phyloP scores from a whole-genome alignment of 2,113 vertebrate species.

The Ramphastos sulfuratus region DNA sequence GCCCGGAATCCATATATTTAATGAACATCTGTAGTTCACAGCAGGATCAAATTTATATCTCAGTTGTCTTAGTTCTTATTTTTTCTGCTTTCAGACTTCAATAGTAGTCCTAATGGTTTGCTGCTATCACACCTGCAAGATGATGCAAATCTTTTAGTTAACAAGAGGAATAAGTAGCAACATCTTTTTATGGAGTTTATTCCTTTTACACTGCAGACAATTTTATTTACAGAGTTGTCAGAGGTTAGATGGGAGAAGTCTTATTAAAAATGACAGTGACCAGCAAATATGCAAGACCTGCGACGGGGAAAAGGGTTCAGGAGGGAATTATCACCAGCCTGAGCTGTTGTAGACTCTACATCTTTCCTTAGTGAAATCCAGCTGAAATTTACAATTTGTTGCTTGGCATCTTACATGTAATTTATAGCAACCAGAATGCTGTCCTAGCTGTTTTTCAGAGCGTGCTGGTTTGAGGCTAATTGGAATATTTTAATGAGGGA shows the following conservation, averaged over 20 bases:
- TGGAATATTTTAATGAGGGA: too few species aligned
- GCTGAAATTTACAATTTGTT: background rate
- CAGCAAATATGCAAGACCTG: background rate
- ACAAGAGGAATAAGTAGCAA: background rate
- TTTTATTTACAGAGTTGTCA: background rate
- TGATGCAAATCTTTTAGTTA: background rate
- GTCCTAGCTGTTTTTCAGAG: background rate
- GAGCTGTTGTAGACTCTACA: background rate
- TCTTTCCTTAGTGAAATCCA: background rate
- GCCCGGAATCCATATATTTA: background rate
- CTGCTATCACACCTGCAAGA: background rate
- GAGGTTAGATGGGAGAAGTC: background rate
- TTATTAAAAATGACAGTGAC: background rate
- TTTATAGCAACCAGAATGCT: background rate
- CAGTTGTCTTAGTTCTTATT: background rate
- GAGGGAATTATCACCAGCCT: background rate
- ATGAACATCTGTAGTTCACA: background rate
- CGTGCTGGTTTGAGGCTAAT: too few species aligned
- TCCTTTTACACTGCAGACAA: background rate
- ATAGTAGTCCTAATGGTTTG: background rate
- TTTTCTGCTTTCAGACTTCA: background rate
- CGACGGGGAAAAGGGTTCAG: background rate
- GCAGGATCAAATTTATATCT: background rate
- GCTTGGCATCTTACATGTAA: background rate
- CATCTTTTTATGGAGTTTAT: background rate